phyloP scores from a whole-genome alignment of 2,113 vertebrate species.

The Archocentrus centrarchus region DNA sequence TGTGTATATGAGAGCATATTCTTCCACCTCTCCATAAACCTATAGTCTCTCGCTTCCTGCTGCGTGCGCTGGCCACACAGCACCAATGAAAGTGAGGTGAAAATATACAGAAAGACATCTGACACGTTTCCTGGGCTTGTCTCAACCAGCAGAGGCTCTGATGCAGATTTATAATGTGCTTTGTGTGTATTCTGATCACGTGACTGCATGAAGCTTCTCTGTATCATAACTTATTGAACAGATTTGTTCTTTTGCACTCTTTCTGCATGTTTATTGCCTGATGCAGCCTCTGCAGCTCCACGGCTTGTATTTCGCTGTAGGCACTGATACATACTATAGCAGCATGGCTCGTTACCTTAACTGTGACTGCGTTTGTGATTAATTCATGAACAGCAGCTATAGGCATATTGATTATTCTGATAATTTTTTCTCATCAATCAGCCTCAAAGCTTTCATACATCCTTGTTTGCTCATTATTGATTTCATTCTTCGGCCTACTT shows the following conservation, averaged over 20 bases:
- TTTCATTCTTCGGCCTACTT: slow-evolving; percentile 62
- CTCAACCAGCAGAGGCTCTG: slow-evolving; percentile 45
- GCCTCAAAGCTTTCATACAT: slow-evolving; percentile 71
- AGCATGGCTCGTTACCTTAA: slow-evolving; percentile 65
- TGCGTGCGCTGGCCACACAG: slow-evolving; percentile 27
- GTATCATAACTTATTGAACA: slow-evolving; percentile 72
- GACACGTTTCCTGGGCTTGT: slow-evolving; percentile 65
- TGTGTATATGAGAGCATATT: slow-evolving; percentile 18
- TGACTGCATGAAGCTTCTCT: slow-evolving; percentile 41
- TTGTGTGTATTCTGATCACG: slow-evolving; percentile 44
- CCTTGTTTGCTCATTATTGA: slow-evolving; percentile 72
- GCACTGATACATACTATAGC: slow-evolving; percentile 35
- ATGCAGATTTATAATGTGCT: slow-evolving; percentile 70
- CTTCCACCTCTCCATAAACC: slow-evolving; percentile 44
- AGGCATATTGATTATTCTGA: slow-evolving; percentile 78
- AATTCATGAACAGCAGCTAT: slow-evolving; percentile 76
- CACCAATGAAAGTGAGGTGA: slow-evolving; percentile 49
- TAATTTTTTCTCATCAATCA: slow-evolving; percentile 81
- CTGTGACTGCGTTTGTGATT: slow-evolving; percentile 66
- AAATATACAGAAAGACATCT: slow-evolving; percentile 71
- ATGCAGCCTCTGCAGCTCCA: slow-evolving; percentile 26
- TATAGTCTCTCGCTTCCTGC: slow-evolving; percentile 53
- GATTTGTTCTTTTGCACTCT: slow-evolving; percentile 54
- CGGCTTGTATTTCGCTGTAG: slow-evolving; percentile 28
- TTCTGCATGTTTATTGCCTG: slow-evolving; percentile 41